Conservation (phyloP, 2,888 invertebrate species). For the Slavum lentiscoides region DNA sequence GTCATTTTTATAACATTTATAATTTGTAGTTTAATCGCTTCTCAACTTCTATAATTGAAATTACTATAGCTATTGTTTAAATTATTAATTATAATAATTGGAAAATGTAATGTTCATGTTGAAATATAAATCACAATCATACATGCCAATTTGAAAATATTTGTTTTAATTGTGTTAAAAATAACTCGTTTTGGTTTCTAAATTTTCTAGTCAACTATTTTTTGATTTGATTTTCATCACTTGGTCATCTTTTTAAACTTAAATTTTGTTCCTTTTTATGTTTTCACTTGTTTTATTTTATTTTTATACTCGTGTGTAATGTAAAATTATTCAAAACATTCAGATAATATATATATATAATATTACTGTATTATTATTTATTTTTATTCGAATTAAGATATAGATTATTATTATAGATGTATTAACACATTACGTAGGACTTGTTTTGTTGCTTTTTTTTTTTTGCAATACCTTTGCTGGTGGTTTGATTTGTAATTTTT, state of each 20-base stretch:
- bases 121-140: background rate
- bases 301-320: background rate
- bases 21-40: background rate
- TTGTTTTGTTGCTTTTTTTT: slow-evolving; percentile 4
- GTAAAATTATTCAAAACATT: background rate
- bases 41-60: background rate
- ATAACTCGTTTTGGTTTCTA: slow-evolving; percentile 10
- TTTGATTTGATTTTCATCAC: background rate
- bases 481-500: slow-evolving; percentile 31
- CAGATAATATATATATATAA: background rate
- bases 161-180: background rate
- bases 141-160: background rate
- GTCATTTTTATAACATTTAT: background rate
- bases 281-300: background rate
- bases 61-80: background rate
- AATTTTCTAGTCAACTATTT: slow-evolving; percentile 38
- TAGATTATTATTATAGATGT: background rate
- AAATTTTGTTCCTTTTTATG: slow-evolving; percentile 23
- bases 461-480: slow-evolving; percentile 25
- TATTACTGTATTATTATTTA: slow-evolving; percentile 19
- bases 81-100: slow-evolving; percentile 5
- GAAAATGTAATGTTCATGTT: background rate
- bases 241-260: slow-evolving; percentile 11
- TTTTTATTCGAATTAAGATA: slow-evolving; percentile 22
- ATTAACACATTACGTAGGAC: background rate